A percentile compares a stretch with the other conserved stretches of the same genome.
These are phyloP conservation scores for Yasuhikotakia modesta DNA, from an alignment of 2,797 vertebrate species.

Conservation along the genomic window DNA sequence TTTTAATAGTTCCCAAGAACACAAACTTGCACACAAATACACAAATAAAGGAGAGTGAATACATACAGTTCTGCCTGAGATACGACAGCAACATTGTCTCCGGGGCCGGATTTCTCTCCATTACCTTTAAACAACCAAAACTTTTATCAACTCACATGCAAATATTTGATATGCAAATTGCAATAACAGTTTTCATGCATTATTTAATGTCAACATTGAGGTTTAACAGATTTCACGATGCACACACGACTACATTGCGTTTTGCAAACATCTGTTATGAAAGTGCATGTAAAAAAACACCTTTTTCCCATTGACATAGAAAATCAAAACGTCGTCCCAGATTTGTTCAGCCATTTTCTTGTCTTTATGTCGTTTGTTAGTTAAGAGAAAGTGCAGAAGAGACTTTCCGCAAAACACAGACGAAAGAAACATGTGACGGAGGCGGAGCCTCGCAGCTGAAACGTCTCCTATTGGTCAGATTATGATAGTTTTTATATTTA, in stretches of 20 bases:
- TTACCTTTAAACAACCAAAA: conserved; percentile 70
- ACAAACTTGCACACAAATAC: too few species aligned
- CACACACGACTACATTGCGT: too few species aligned
- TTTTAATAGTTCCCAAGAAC: too few species aligned
- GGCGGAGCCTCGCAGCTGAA: too few species aligned
- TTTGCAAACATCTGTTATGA: background rate
- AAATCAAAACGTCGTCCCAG: conserved; percentile 63
- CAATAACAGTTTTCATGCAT: too few species aligned
- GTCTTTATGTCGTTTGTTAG: background rate
- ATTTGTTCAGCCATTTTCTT: conserved; percentile 40
- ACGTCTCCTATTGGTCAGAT: too few species aligned
- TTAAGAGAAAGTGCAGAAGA: background rate
- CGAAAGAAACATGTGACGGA: too few species aligned
- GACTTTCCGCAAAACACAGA: background rate
- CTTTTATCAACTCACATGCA: background rate
- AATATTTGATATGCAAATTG: too few species aligned
- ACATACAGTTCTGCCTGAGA: conserved; percentile 83
- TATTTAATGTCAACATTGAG: too few species aligned
- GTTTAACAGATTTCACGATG: too few species aligned
- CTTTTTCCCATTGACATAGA: conserved; percentile 85
- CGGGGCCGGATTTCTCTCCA: conserved; percentile 82
- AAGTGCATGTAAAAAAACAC: conserved; percentile 60
- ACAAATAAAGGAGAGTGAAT: background rate
- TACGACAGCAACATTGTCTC: conserved; percentile 84
- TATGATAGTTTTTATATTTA: too few species aligned